A percentile compares a stretch with the other conserved stretches of the same genome.
phyloP scores from a whole-genome alignment of 2,797 vertebrate species.

The Oreortyx pictus region DNA sequence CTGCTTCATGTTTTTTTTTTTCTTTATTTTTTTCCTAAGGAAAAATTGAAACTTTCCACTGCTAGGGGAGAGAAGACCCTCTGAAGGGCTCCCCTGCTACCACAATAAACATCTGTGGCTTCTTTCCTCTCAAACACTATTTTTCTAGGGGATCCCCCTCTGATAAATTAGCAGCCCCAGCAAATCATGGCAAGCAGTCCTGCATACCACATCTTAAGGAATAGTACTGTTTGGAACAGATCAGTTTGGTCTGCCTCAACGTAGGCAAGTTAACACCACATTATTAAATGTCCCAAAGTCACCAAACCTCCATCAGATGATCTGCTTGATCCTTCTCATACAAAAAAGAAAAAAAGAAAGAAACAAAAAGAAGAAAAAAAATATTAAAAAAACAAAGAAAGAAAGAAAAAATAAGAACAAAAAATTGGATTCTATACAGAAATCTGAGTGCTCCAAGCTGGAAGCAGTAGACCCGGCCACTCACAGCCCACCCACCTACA shows the following conservation, averaged over 20 bases:
- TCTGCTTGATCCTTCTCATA: slow-evolving; percentile 36
- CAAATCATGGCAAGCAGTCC: slow-evolving; percentile 23
- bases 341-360: neutral
- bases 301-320: slow-evolving; percentile 21
- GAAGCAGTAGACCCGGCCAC: slow-evolving; percentile 41
- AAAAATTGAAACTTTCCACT: slow-evolving; percentile 15
- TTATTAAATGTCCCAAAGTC: slow-evolving; percentile 63
- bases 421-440: slow-evolving; percentile 29
- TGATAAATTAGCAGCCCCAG: slow-evolving; percentile 58
- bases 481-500: slow-evolving; percentile 70
- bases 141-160: slow-evolving; percentile 37
- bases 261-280: slow-evolving; percentile 48
- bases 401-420: neutral
- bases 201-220: slow-evolving; percentile 44
- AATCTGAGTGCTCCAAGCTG: slow-evolving; percentile 42
- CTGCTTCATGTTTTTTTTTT: neutral
- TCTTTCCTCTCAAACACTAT: slow-evolving; percentile 26
- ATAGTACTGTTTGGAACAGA: slow-evolving; percentile 23
- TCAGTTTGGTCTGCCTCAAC: slow-evolving; percentile 30
- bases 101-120: slow-evolving; percentile 55
- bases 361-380: neutral
- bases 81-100: slow-evolving; percentile 47
- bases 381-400: neutral
- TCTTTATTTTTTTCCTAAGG: neutral
- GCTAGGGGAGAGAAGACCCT: slow-evolving; percentile 15